These are phyloP conservation scores for Diploscapter pachys DNA, from an alignment of 1,140 invertebrate species.

Conservation along the genomic window DNA sequence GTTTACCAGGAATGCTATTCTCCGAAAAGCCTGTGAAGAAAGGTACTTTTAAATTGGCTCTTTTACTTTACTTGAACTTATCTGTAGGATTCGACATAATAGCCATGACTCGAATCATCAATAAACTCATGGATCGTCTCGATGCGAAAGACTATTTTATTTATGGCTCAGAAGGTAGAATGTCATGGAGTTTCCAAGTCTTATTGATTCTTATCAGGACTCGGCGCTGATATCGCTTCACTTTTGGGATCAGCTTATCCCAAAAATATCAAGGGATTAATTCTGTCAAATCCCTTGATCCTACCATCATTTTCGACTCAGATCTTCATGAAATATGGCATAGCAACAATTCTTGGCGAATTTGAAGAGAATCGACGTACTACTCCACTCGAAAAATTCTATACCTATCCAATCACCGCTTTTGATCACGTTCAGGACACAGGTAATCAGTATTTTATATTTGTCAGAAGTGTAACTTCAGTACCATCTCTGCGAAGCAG, in stretches of 20 bases:
- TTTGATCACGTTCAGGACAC: neutral
- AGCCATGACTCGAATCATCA: constrained; percentile 33
- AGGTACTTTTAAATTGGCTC: constrained; percentile 24
- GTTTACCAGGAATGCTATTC: constrained; percentile 41
- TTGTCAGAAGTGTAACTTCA: constrained; percentile 5
- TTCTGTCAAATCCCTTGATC: constrained; percentile 38
- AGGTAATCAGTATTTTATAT: neutral
- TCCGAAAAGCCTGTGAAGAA: constrained; percentile 39
- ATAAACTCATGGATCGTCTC: constrained; percentile 42
- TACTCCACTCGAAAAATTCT: constrained; percentile 9
- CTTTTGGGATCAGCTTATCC: constrained; percentile 22
- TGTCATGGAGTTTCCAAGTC: neutral
- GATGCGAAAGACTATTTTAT: constrained; percentile 29
- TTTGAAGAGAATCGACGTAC: neutral
- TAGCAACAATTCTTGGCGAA: constrained; percentile 1
- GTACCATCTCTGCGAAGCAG: constrained; percentile 30
- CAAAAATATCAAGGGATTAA: constrained; percentile 29
- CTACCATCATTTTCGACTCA: constrained; percentile 12
- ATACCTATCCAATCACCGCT: constrained; percentile 16
- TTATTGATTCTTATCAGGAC: constrained; percentile 1
- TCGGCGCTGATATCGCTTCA: constrained; percentile 39
- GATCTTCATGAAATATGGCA: neutral
- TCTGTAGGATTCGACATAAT: constrained; percentile 35
- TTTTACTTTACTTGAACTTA: neutral
- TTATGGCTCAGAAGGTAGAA: constrained; percentile 23